Evolutionary conservation across 2,797 vertebrate genomes (phyloP).

Genomic region (Falco columbarius): DNA sequence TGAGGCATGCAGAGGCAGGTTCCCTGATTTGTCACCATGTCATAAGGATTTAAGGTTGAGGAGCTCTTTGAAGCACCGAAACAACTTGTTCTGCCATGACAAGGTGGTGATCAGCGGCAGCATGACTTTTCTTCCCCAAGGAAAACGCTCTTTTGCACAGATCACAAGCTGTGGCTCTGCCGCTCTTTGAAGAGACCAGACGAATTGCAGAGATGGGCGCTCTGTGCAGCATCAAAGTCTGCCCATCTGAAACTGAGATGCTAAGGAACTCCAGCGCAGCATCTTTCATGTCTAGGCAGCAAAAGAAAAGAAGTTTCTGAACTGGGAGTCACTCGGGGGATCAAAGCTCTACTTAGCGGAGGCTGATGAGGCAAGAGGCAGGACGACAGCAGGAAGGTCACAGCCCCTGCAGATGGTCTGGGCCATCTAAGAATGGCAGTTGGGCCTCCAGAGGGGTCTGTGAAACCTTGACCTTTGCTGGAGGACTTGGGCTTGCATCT

Average conservation of each 20-base stretch:
- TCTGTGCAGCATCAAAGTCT: neutral
- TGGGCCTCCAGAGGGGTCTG: neutral
- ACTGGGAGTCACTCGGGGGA: neutral
- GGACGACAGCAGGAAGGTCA: neutral
- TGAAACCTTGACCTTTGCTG: neutral
- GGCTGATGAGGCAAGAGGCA: neutral
- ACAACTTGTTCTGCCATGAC: neutral
- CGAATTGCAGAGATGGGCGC: neutral
- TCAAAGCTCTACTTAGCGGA: neutral
- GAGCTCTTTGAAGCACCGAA: neutral
- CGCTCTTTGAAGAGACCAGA: neutral
- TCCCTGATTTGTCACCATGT: neutral
- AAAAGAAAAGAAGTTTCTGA: neutral
- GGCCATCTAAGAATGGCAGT: neutral
- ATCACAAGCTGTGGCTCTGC: neutral
- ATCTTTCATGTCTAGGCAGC: neutral
- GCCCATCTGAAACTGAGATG: neutral
- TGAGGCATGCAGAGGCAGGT: neutral
- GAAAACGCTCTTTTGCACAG: neutral
- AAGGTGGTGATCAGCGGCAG: neutral
- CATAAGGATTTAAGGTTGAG: neutral
- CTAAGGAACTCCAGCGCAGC: neutral
- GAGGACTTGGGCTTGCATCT: neutral
- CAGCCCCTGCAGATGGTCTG: rapidly evolving
- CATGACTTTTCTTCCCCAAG: neutral